These are phyloP conservation scores for Dicyrtoma fusca DNA, from an alignment of 2,888 invertebrate species.

Conservation along the genomic window DNA sequence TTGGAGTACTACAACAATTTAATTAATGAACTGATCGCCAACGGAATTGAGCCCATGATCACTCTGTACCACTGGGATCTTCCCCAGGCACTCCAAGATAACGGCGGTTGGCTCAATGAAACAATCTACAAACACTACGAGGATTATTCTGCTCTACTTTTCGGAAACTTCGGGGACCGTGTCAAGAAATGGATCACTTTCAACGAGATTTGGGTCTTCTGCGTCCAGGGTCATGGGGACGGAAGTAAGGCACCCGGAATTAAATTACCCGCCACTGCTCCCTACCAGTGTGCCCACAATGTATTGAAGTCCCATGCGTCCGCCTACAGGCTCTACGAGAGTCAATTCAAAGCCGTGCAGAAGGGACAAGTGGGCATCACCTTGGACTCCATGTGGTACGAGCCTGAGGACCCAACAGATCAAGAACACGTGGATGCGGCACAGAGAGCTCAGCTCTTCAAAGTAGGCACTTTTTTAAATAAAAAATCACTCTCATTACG, in stretches of 20 bases:
- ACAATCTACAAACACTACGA: constrained; percentile 36
- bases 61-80: constrained; percentile 63
- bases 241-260: not conserved
- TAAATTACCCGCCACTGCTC: constrained; percentile 58
- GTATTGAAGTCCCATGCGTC: constrained; percentile 69
- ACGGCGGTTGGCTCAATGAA: constrained; percentile 57
- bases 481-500: not conserved
- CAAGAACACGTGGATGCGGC: constrained; percentile 43
- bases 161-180: constrained; percentile 42
- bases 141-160: constrained; percentile 40
- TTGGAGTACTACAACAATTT: constrained; percentile 46
- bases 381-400: constrained; percentile 47
- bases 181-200: constrained; percentile 42
- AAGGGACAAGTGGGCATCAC: constrained; percentile 55
- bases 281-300: constrained; percentile 69
- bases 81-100: constrained; percentile 61
- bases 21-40: constrained; percentile 46
- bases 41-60: constrained; percentile 49
- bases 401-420: constrained; percentile 39
- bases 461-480: not conserved
- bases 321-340: constrained; percentile 67
- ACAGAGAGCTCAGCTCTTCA: not conserved
- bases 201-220: constrained; percentile 58
- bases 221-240: constrained; percentile 60
- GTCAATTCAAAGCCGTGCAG: constrained; percentile 61